Evolutionary conservation across 2,888 invertebrate species (phyloP).

Genomic region (Oxystoma pomonae): DNA sequence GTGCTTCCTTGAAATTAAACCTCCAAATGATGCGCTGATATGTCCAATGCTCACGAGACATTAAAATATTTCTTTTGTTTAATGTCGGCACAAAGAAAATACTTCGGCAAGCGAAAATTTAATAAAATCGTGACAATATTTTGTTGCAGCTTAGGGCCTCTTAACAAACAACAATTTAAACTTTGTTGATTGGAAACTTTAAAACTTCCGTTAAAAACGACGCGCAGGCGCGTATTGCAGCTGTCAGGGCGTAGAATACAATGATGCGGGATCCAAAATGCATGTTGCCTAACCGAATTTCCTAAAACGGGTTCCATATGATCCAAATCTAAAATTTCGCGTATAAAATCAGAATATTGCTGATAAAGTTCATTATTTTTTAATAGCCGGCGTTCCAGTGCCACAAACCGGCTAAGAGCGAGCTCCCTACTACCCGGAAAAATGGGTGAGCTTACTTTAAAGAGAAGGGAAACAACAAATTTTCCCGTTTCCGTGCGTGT

Average conservation of each 20-base stretch:
- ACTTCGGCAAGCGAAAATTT: not conserved
- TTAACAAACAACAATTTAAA: not conserved
- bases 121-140: not conserved
- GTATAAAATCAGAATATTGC: no score
- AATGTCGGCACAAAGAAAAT: slow-evolving; percentile 17
- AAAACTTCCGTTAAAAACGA: no score
- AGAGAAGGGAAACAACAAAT: not conserved
- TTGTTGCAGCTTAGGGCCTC: no score
- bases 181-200: no score
- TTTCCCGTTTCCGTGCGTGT: not conserved
- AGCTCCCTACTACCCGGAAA: not conserved
- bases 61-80: slow-evolving; percentile 14
- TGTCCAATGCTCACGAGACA: no score
- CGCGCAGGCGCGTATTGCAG: no score
- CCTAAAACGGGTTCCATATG: not conserved
- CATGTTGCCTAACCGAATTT: not conserved
- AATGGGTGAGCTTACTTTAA: not conserved
- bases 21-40: slow-evolving; percentile 20
- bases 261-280: not conserved
- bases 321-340: no score
- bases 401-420: not conserved
- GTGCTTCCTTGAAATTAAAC: no score
- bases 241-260: no score
- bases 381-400: no score
- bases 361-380: not conserved